Base-by-base conservation (phyloP, 2,888 invertebrate genomes). In the Idaea straminata region DNA sequence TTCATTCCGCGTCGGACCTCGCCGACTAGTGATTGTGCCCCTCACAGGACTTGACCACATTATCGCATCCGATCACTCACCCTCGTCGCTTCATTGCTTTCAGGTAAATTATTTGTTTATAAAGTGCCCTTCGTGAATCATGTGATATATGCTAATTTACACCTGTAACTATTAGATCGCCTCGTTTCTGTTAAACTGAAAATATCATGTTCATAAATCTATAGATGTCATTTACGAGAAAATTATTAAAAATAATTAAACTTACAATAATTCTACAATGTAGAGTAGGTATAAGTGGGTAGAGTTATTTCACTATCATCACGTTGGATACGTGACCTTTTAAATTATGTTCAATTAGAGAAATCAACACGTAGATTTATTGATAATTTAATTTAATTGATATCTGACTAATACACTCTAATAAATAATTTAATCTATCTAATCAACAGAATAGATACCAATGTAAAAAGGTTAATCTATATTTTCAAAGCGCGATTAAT, bases 21-120 rank as follows among this genome's bases (percentile, higher is more conserved):
- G n/a, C 58, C 81, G 76, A 77, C 75, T 83, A 85, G 91, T 92
- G 91, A 83, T 81, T 85, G 91, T 90, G 91, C 78, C 82, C 75
- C 82, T 74, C 76, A 78, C 81, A 82, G 81, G 80, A 82, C 78
- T 78, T 74, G 73, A 69, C 77, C 73, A 75, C 80, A 34, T 34
- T 34, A 34, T 34, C 25, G 25, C 78, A 75, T 77, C 76, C 73
- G 76, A 78, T 79, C 76, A 74, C 63, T 70, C 75, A 76, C 75
- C 77, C 78, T 70, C 69, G 71, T 69, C 72, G 75, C 80, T 77
- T 77, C 76, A 78, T 72, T 75, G 71, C 72, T 73, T 69, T 71
- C 86, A 88, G 90, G 90, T 91, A 78, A 88, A 87, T 69, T 73
- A 70, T 74, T 73, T 70, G 65, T 75, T 77, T 74, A 77, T 75